Conservation (phyloP, 2,888 invertebrate genomes). For the Chydorus sphaericus region DNA sequence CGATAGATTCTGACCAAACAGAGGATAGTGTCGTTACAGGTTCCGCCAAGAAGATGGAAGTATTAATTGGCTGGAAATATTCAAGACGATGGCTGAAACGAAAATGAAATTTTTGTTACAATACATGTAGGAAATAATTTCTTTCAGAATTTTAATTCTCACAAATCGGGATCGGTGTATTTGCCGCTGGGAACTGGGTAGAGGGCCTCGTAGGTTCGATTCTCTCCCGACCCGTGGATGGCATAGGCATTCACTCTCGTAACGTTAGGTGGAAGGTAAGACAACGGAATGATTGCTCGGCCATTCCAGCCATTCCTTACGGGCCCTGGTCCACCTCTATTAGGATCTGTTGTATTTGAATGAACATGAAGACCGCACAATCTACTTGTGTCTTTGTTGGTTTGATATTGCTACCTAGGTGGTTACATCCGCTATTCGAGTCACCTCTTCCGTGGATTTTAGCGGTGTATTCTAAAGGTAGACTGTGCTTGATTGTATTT, state of each 20-base stretch:
- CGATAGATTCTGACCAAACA: not conserved
- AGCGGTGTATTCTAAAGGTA: conserved; percentile 26
- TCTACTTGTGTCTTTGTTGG: no score
- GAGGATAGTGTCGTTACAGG: not conserved
- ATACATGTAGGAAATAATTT: no score
- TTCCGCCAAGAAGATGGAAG: not conserved
- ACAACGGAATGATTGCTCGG: conserved; percentile 30
- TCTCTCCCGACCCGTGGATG: conserved; percentile 32
- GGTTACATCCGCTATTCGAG: no score
- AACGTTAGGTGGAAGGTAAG: conserved; percentile 33
- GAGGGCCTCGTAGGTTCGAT: conserved; percentile 33
- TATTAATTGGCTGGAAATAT: not conserved
- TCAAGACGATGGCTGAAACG: not conserved
- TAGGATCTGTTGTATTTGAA: no score
- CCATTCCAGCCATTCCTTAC: conserved; percentile 31
- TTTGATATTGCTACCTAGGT: conserved; percentile 17
- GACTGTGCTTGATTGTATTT: conserved; percentile 28
- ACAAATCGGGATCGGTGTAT: conserved; percentile 32
- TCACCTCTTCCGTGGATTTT: no score
- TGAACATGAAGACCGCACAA: no score
- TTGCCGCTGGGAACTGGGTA: conserved; percentile 30
- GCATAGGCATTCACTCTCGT: conserved; percentile 37
- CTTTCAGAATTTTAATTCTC: no score
- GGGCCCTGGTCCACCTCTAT: no score
- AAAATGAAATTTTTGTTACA: no score